These are phyloP conservation scores for Enteromius viviparus DNA, from an alignment of 2,797 vertebrate species.

Conservation along the genomic window DNA sequence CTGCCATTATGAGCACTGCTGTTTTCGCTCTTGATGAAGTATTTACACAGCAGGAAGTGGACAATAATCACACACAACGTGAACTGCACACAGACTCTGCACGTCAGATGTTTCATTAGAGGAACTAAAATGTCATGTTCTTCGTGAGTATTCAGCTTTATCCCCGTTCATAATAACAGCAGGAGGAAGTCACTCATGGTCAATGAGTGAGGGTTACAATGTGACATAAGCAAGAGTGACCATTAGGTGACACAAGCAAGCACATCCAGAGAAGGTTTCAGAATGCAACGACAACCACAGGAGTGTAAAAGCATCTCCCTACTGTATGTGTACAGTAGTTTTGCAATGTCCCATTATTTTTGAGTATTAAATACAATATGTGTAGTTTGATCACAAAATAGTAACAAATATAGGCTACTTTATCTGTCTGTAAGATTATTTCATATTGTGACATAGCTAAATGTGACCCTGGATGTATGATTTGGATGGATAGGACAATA, in stretches of 20 bases:
- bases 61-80: conserved; percentile 24
- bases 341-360: too few species aligned
- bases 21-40: conserved; percentile 2
- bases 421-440: background rate
- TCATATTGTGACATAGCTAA: background rate
- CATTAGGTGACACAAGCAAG: background rate
- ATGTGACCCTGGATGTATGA: background rate
- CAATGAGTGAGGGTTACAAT: background rate
- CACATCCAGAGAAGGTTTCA: background rate
- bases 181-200: background rate
- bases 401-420: background rate
- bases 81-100: background rate
- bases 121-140: conserved; percentile 34
- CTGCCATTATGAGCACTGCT: background rate
- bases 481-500: too few species aligned
- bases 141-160: conserved; percentile 11
- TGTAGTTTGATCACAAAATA: too few species aligned
- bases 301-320: too few species aligned
- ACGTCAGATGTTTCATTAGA: conserved; percentile 11
- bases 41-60: conserved; percentile 19
- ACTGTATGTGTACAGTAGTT: too few species aligned
- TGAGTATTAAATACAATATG: too few species aligned
- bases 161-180: background rate
- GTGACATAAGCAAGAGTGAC: background rate
- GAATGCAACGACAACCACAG: too few species aligned